These are phyloP conservation scores for Chinchilla lanigera DNA, from an alignment of 2,113 vertebrate genomes.

Conservation along the genomic window DNA sequence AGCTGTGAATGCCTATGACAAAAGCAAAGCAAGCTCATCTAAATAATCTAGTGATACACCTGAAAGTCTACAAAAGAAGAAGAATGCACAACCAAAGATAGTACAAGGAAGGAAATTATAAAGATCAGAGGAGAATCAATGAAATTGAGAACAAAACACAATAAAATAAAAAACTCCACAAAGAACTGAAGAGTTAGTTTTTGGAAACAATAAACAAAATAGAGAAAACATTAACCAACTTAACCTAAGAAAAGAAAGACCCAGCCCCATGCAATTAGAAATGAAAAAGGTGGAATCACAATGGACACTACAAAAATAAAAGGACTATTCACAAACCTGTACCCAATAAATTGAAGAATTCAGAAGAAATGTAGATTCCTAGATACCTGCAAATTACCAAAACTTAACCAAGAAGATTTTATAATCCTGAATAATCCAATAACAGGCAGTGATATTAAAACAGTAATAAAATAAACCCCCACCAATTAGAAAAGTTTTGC, in stretches of 20 bases:
- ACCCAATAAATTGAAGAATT: background rate
- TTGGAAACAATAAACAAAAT: background rate
- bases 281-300: background rate
- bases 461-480: background rate
- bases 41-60: background rate
- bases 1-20: background rate
- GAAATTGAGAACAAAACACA: background rate
- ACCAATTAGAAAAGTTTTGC: background rate
- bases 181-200: background rate
- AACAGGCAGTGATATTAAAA: background rate
- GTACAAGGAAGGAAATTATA: background rate
- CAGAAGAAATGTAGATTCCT: background rate
- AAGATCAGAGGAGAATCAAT: background rate
- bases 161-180: background rate
- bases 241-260: background rate
- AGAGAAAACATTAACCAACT: background rate
- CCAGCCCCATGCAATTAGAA: background rate
- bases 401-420: background rate
- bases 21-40: background rate
- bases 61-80: background rate
- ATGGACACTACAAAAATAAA: background rate
- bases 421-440: background rate
- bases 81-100: background rate
- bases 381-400: background rate
- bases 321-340: background rate